Evolutionary conservation across 1,140 invertebrate genomes (phyloP), one percentile per base, ranked within the genome.

Genomic region (Armadillidium nasatum): DNA sequence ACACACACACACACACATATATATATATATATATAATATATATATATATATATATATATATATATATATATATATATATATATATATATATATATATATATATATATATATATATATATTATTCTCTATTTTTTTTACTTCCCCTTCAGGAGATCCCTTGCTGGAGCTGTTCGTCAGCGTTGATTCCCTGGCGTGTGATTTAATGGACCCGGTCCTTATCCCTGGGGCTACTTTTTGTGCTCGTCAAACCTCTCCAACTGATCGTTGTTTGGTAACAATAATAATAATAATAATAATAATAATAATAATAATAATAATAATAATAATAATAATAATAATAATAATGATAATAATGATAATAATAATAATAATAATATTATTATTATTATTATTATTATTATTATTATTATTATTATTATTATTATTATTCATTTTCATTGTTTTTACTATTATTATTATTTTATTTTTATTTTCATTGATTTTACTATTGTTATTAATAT

Each of bases 261-360:
- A 74, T 43, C 50, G 73, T 13, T 75, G 73, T 43, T 75, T 75
- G 73, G 73, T 75, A 50, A 60, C 15, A 33, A 21, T 71, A 66
- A 66, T 22, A 33, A 33, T 33, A 33, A 33, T 33, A 33, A 33
- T 33, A 33, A 33, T 33, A 33, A 33, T 33, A 33, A 33, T 33
- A 33, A 33, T 33, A 33, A 33, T 33, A 33, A 33, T 33, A 33
- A 33, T 33, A 33, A 33, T 33, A 33, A 33, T 33, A 33, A 33
- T 33, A 33, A 33, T 33, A 33, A 33, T 33, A 33, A 33, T 33
- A 33, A 33, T 33, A 33, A 33, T 33, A 33, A 33, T 33, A 33
- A 33, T 33, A 33, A 33, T 33, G 6, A 33, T 33, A 33, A 33
- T 33, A 33, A 33, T 33, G 33, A 33, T 33, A 33, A 33, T 33